phyloP scores from a whole-genome alignment of 2,888 invertebrate species.

The Ariolimax columbianus region DNA sequence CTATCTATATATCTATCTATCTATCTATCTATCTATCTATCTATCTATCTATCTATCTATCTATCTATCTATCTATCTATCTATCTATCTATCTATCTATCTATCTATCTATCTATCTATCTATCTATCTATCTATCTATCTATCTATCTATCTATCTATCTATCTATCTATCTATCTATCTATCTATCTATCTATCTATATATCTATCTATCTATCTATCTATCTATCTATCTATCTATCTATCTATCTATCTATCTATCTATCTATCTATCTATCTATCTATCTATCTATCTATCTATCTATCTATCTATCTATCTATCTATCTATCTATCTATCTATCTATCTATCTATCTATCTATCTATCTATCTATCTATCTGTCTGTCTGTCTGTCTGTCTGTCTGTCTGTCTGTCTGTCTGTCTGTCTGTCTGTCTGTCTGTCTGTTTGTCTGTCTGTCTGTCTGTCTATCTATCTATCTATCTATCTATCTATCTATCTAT shows the following conservation, averaged over 20 bases:
- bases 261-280: not conserved
- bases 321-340: not conserved
- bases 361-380: too few relatives aligned
- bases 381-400: not conserved
- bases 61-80: too few relatives aligned
- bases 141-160: not conserved
- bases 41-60: not conserved
- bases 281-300: not conserved
- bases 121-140: too few relatives aligned
- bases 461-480: too few relatives aligned
- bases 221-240: not conserved
- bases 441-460: too few relatives aligned
- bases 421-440: constrained; percentile 1
- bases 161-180: not conserved
- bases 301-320: not conserved
- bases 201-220: not conserved
- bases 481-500: not conserved
- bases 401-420: not conserved
- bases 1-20: not conserved
- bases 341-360: not conserved
- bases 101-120: not conserved
- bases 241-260: not conserved
- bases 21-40: not conserved
- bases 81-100: not conserved
- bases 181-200: not conserved